phyloP scores from a whole-genome alignment of 2,888 invertebrate genomes.

The Resseliella maxima region DNA sequence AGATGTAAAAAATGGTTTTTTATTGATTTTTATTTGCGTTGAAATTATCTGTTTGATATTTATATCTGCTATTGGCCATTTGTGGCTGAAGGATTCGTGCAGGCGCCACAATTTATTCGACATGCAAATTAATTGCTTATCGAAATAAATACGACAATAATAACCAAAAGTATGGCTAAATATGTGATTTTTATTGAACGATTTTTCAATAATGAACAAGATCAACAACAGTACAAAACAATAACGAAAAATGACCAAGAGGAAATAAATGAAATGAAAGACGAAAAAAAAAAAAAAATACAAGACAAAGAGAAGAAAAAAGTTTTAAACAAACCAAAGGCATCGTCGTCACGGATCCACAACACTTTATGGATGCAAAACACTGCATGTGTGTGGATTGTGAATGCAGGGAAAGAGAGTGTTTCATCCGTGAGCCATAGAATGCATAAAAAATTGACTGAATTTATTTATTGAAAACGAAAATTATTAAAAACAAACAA shows the following conservation, averaged over 20 bases:
- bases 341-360: background rate
- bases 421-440: background rate
- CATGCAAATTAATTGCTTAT: conserved; percentile 55
- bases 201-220: conserved; percentile 53
- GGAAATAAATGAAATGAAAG: background rate
- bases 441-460: conserved; percentile 44
- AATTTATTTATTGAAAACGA: conserved; percentile 53
- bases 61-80: background rate
- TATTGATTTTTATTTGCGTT: background rate
- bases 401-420: background rate
- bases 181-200: conserved; percentile 33
- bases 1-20: background rate
- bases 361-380: background rate
- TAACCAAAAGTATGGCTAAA: conserved; percentile 53
- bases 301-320: background rate
- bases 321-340: no score
- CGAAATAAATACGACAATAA: conserved; percentile 53
- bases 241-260: no score
- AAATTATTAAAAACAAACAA: conserved; percentile 49
- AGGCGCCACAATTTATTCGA: conserved; percentile 54
- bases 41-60: conserved; percentile 18
- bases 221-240: conserved; percentile 17
- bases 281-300: background rate
- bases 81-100: conserved; percentile 38
- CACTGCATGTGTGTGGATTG: background rate